phyloP scores from a whole-genome alignment of 92 coral and sea anemone genomes.

The Palythoa grandiflora region DNA sequence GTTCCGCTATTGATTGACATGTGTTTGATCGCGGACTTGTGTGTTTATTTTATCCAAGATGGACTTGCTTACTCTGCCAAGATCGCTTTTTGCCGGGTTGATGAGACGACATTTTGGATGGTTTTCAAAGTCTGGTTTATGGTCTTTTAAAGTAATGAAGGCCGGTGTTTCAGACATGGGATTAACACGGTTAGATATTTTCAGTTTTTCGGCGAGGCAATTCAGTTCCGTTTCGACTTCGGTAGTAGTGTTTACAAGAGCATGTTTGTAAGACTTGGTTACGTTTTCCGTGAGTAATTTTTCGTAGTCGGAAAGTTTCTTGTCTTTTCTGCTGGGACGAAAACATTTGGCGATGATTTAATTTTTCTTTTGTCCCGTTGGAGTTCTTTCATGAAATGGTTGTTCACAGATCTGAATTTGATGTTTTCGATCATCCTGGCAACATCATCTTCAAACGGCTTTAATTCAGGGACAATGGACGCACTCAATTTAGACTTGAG shows the following conservation, averaged over 20 bases:
- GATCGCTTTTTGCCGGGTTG: background rate
- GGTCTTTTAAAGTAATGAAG: background rate
- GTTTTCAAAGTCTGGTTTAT: background rate
- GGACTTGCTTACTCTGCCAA: background rate
- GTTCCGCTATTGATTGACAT: background rate
- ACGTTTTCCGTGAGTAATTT: background rate
- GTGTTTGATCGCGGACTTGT: background rate
- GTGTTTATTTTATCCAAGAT: background rate
- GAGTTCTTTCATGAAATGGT: constrained; percentile 3
- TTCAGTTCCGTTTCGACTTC: background rate
- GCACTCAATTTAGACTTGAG: background rate
- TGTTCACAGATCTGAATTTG: background rate
- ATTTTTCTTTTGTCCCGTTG: constrained; percentile 6
- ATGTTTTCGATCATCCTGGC: constrained; percentile 26
- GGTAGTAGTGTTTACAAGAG: background rate
- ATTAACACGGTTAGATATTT: background rate
- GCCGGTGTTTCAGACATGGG: background rate
- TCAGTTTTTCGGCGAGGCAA: background rate
- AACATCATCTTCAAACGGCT: constrained; percentile 11
- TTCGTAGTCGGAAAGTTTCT: background rate
- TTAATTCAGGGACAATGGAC: background rate
- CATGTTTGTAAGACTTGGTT: constrained; percentile 3
- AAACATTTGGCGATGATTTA: constrained; percentile 8
- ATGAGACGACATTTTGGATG: background rate
- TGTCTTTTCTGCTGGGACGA: constrained; percentile 37